Evolutionary conservation across 1,140 invertebrate genomes (phyloP).

Genomic region (Hyposmocoma kahamanoa): DNA sequence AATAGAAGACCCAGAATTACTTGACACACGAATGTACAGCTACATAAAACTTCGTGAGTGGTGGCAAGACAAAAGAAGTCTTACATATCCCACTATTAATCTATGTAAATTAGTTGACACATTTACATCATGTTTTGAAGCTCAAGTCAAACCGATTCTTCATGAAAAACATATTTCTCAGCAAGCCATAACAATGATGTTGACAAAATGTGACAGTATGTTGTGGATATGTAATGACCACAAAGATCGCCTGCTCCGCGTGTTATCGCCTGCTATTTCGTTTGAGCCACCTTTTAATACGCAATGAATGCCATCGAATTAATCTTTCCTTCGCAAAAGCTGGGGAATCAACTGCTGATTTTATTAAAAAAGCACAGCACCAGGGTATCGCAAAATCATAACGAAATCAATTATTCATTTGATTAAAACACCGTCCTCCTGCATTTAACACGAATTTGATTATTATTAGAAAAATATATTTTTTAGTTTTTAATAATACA

Average conservation of each 20-base stretch:
- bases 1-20: neutral
- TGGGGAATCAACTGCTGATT: slow-evolving; percentile 2
- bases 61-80: slow-evolving; percentile 1
- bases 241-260: neutral
- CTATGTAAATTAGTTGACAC: neutral
- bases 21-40: neutral
- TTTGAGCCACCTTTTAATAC: slow-evolving; percentile 3
- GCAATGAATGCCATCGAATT: neutral
- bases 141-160: neutral
- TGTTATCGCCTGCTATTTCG: neutral
- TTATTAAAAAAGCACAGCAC: slow-evolving; percentile 8
- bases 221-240: neutral
- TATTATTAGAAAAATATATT: neutral
- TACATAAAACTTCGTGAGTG: neutral
- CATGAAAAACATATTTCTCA: slow-evolving; percentile 1
- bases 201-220: neutral
- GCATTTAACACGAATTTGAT: too few species aligned
- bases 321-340: neutral
- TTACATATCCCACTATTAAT: slow-evolving; percentile 2
- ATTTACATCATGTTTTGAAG: neutral
- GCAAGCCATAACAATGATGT: neutral
- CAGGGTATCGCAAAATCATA: neutral
- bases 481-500: neutral
- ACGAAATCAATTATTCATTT: too few species aligned
- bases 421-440: too few species aligned